phyloP scores from a whole-genome alignment of 2,888 invertebrate species.

The Invenusta paracnida region DNA sequence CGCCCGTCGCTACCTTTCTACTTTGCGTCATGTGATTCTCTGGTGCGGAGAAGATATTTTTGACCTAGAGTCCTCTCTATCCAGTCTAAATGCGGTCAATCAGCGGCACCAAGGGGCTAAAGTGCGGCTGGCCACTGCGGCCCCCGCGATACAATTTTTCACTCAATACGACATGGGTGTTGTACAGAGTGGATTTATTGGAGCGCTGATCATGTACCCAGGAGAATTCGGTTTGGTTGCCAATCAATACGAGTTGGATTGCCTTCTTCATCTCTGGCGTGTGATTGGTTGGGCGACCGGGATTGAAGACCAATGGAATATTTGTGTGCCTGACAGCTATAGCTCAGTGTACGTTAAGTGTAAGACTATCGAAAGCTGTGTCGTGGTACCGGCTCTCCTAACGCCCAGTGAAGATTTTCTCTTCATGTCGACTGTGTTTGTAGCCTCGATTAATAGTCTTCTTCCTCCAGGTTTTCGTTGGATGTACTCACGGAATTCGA shows the following conservation, averaged over 20 bases:
- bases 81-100: not conserved
- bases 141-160: not conserved
- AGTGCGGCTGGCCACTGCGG: not conserved
- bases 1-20: conserved; percentile 74
- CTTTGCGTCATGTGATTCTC: conserved; percentile 70
- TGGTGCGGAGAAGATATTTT: conserved; percentile 73
- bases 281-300: conserved; percentile 76
- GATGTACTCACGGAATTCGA: not conserved
- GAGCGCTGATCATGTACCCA: conserved; percentile 67
- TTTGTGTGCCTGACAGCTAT: conserved; percentile 48
- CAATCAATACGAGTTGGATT: conserved; percentile 68
- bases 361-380: not conserved
- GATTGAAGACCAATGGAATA: conserved; percentile 67
- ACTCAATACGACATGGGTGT: conserved; percentile 77
- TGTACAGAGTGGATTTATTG: conserved; percentile 82
- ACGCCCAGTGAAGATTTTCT: conserved; percentile 58
- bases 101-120: not conserved
- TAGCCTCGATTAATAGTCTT: not conserved
- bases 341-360: not conserved
- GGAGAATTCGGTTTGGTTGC: conserved; percentile 68
- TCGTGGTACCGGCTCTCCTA: not conserved
- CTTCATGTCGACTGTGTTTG: not conserved
- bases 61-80: not conserved
- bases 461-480: not conserved
- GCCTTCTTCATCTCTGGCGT: conserved; percentile 77